Evolutionary conservation across 2,113 vertebrate genomes (phyloP).

Genomic region (Ahaetulla prasina): DNA sequence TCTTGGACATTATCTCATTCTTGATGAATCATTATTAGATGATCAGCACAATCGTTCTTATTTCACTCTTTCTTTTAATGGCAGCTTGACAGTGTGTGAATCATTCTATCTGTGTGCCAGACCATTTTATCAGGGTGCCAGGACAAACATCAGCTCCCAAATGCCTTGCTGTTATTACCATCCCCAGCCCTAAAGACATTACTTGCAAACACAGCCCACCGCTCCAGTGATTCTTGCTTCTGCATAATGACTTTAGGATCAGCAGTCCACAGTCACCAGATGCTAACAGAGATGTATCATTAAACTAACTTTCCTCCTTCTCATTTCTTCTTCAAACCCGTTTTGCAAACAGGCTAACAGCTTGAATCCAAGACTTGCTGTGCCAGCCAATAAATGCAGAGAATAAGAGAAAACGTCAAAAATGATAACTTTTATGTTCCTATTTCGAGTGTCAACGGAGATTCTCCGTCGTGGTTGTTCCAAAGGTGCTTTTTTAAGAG

Average conservation of each 20-base stretch:
- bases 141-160: background rate
- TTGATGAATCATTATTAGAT: background rate
- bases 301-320: background rate
- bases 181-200: background rate
- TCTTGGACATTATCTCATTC: background rate
- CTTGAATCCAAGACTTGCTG: conserved; percentile 13
- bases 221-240: background rate
- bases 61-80: background rate
- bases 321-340: background rate
- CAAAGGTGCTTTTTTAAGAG: no score
- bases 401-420: background rate
- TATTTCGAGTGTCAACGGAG: background rate
- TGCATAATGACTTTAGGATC: background rate
- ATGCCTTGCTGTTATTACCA: background rate
- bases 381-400: background rate
- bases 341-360: conserved; percentile 19
- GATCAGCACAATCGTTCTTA: background rate
- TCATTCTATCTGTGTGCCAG: background rate
- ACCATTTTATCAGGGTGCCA: background rate
- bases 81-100: background rate
- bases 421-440: background rate
- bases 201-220: background rate
- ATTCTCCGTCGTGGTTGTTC: no score
- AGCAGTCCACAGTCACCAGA: background rate
- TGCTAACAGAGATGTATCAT: background rate